These are phyloP conservation scores for Eurosta solidaginis DNA, from an alignment of 1,140 invertebrate genomes.

Conservation along the genomic window DNA sequence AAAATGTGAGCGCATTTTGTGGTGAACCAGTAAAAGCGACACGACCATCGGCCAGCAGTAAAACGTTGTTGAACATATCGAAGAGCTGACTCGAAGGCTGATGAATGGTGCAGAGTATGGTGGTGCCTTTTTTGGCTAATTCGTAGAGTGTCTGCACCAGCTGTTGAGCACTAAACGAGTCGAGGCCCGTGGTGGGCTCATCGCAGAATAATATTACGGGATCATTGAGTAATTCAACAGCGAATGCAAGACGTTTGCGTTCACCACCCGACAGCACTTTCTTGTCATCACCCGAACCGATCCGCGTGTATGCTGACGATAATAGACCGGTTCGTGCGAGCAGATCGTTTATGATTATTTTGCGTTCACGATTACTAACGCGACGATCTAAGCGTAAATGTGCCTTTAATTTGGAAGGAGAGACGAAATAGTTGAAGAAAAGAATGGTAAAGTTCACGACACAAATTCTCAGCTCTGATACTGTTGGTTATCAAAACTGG, in stretches of 20 bases:
- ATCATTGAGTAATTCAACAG: constrained; percentile 90
- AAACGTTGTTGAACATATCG: constrained; percentile 82
- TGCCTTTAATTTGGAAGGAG: constrained; percentile 64
- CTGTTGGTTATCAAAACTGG: too few relatives aligned
- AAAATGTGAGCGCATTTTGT: constrained; percentile 77
- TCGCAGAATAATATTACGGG: constrained; percentile 93
- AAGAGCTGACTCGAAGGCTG: constrained; percentile 95
- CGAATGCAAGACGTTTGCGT: constrained; percentile 89
- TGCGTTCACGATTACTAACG: constrained; percentile 64
- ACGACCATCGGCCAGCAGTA: constrained; percentile 86
- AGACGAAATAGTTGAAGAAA: not conserved
- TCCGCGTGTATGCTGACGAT: constrained; percentile 72
- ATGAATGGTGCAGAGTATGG: constrained; percentile 94
- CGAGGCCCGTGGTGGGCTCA: constrained; percentile 92
- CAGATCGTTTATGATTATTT: constrained; percentile 71
- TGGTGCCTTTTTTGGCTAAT: constrained; percentile 73
- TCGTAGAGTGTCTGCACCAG: constrained; percentile 76
- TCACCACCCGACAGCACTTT: constrained; percentile 95
- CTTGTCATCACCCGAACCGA: constrained; percentile 71
- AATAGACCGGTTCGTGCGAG: constrained; percentile 75
- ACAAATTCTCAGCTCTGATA: too few relatives aligned
- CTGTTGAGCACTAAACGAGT: constrained; percentile 89
- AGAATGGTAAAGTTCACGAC: not conserved
- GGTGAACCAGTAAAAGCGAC: constrained; percentile 84
- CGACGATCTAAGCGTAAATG: constrained; percentile 77